A percentile compares a stretch with the other conserved stretches of the same genome.
Evolutionary conservation across 2,797 vertebrate genomes (phyloP).

Genomic region (Margarornis squamiger): DNA sequence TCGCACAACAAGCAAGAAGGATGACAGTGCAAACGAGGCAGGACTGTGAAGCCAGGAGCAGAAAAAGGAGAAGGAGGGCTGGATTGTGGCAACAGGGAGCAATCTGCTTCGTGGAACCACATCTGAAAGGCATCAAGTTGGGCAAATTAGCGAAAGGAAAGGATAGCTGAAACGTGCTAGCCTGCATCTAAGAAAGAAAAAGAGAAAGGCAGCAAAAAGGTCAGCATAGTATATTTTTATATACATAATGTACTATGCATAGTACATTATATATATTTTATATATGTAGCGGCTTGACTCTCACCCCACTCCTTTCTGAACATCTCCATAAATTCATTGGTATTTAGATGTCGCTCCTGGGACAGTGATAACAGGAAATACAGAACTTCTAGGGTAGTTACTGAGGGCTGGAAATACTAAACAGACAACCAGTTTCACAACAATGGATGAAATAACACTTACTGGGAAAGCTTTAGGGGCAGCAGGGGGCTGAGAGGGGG

Average conservation of each 20-base stretch:
- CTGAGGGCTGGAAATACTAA: slow-evolving; percentile 5
- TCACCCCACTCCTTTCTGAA: neutral
- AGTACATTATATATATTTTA: neutral
- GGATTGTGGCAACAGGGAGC: neutral
- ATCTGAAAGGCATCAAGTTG: neutral
- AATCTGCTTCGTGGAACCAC: neutral
- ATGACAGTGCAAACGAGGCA: neutral
- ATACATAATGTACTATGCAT: neutral
- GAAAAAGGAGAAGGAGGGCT: neutral
- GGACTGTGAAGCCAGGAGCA: neutral
- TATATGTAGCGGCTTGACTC: neutral
- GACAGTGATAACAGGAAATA: neutral
- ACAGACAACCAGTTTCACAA: slow-evolving; percentile 46
- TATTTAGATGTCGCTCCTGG: neutral
- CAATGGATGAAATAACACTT: slow-evolving; percentile 33
- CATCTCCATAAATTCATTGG: neutral
- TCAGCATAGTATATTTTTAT: neutral
- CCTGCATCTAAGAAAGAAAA: neutral
- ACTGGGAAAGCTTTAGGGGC: neutral
- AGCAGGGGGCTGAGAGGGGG: neutral
- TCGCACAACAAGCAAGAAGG: neutral
- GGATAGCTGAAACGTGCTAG: neutral
- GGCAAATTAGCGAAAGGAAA: neutral
- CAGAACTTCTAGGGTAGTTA: neutral
- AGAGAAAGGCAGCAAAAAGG: neutral